A percentile compares a stretch with the other conserved stretches of the same genome.
phyloP scores from a whole-genome alignment of 1,140 invertebrate genomes.

The Aplysia californica region DNA sequence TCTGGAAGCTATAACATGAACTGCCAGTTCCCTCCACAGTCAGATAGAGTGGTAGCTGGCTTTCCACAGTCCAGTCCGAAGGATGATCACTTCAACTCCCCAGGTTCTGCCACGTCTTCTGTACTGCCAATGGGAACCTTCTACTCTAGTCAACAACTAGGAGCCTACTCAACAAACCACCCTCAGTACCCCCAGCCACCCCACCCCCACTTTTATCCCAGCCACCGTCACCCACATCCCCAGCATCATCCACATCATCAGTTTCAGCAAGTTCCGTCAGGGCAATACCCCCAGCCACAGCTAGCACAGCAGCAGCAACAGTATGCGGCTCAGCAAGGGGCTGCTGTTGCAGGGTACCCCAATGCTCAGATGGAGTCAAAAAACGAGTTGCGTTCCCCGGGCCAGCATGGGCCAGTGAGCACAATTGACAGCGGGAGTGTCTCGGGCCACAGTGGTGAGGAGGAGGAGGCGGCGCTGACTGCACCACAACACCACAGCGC shows the following conservation, averaged over 20 bases:
- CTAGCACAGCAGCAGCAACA: neutral
- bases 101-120: no score
- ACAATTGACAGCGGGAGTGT: constrained; percentile 19
- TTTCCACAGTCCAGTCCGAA: neutral
- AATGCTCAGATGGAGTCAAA: constrained; percentile 12
- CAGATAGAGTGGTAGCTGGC: neutral
- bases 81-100: no score
- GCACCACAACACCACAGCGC: constrained; percentile 9
- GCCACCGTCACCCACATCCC: neutral
- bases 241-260: constrained; percentile 11
- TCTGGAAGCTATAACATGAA: neutral
- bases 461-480: no score
- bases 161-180: no score
- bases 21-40: neutral
- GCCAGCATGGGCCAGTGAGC: constrained; percentile 25
- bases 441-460: constrained; percentile 21
- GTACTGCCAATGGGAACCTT: no score
- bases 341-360: neutral
- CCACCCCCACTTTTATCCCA: no score
- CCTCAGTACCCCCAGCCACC: no score
- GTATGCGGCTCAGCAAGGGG: no score
- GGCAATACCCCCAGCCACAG: neutral
- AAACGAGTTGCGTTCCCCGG: constrained; percentile 28
- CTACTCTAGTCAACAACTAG: no score
- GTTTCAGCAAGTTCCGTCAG: constrained; percentile 4